Evolutionary conservation across 2,113 vertebrate genomes (phyloP).

Genomic region (Anhinga anhinga): DNA sequence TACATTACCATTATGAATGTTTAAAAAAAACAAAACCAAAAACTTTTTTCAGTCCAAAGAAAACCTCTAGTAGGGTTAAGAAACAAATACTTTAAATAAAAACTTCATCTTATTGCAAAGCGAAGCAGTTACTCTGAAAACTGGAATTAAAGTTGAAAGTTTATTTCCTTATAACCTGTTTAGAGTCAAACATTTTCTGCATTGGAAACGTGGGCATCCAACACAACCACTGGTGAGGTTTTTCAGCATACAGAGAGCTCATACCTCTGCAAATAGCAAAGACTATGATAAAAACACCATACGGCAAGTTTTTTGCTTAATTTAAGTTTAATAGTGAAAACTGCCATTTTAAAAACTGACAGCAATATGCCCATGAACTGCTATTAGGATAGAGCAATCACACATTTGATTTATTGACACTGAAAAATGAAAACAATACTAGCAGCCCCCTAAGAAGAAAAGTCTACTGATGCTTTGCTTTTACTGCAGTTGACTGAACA

Average conservation of each 20-base stretch:
- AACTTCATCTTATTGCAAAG: background rate
- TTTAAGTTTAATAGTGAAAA: background rate
- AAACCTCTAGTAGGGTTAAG: background rate
- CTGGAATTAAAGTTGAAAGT: background rate
- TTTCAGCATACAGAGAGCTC: background rate
- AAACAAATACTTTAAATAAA: background rate
- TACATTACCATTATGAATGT: background rate
- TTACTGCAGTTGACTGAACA: conserved; percentile 22
- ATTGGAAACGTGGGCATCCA: background rate
- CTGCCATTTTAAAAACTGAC: background rate
- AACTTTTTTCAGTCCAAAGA: background rate
- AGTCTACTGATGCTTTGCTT: background rate
- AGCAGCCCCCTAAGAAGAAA: background rate
- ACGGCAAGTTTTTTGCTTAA: background rate
- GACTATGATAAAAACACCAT: background rate
- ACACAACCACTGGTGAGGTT: background rate
- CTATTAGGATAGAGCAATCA: background rate
- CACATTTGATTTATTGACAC: background rate
- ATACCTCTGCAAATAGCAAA: background rate
- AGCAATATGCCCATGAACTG: background rate
- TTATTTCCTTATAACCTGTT: background rate
- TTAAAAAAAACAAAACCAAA: background rate
- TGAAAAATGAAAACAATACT: background rate
- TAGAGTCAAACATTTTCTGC: background rate
- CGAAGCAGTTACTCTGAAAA: background rate